These are phyloP conservation scores for Muscicapa comitata DNA, from an alignment of 2,797 vertebrate genomes.

Conservation along the genomic window DNA sequence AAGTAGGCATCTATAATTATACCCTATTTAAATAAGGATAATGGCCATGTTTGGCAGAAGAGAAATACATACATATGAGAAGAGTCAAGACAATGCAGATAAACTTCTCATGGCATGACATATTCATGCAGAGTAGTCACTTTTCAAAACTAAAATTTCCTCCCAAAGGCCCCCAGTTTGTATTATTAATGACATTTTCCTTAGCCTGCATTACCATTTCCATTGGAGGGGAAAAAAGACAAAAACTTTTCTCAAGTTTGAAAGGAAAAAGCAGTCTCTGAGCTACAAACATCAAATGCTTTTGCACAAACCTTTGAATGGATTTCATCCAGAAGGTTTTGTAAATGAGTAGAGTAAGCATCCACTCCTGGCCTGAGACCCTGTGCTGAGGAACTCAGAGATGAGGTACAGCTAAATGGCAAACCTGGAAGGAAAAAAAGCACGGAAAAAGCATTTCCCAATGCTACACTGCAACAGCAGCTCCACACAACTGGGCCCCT, in stretches of 20 bases:
- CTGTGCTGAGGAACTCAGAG: not conserved
- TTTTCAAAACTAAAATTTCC: slow-evolving; percentile 38
- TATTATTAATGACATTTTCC: slow-evolving; percentile 56
- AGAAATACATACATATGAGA: slow-evolving; percentile 20
- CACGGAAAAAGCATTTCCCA: not conserved
- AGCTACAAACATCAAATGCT: not conserved
- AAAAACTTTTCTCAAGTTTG: slow-evolving; percentile 1
- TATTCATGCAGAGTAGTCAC: slow-evolving; percentile 16
- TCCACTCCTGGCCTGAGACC: not conserved
- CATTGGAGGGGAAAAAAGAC: not conserved
- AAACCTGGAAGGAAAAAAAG: not conserved
- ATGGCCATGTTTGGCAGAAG: slow-evolving; percentile 16
- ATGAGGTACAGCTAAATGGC: not conserved
- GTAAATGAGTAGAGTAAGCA: not conserved
- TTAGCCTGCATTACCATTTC: slow-evolving; percentile 7
- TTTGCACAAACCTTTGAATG: not conserved
- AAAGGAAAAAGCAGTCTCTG: not conserved
- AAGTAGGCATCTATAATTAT: slow-evolving; percentile 52
- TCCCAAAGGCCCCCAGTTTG: slow-evolving; percentile 17
- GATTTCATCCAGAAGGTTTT: not conserved
- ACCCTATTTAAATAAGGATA: slow-evolving; percentile 60
- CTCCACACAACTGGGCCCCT: not conserved
- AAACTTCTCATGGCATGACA: slow-evolving; percentile 30
- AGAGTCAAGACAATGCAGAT: slow-evolving; percentile 56
- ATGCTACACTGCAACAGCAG: not conserved